phyloP scores from a whole-genome alignment of 2,888 invertebrate genomes.

The Aradus depressus region DNA sequence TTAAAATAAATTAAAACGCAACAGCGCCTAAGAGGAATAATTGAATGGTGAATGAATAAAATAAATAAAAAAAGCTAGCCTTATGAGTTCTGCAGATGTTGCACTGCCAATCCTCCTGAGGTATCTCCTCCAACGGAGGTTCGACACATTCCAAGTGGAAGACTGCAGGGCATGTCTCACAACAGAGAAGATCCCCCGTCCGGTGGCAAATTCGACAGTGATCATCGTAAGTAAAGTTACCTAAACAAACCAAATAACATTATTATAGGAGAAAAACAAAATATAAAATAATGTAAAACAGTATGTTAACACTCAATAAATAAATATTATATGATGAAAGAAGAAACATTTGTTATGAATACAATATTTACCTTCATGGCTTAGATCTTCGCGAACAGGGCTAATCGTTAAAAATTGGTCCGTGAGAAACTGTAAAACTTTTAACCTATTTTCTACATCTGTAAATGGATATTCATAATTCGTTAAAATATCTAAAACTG shows the following conservation, averaged over 20 bases:
- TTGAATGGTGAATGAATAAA: not conserved
- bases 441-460: constrained; percentile 61
- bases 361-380: constrained; percentile 66
- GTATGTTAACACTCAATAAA: too few relatives aligned
- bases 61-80: constrained; percentile 37
- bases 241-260: constrained; percentile 36
- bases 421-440: constrained; percentile 79
- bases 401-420: constrained; percentile 90
- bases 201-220: constrained; percentile 87
- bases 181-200: constrained; percentile 87
- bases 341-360: too few relatives aligned
- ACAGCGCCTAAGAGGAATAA: not conserved
- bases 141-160: constrained; percentile 95
- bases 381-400: constrained; percentile 83
- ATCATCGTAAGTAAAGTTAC: constrained; percentile 82
- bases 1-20: not conserved
- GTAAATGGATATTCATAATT: constrained; percentile 83
- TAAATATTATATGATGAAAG: too few relatives aligned
- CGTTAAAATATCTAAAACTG: constrained; percentile 56
- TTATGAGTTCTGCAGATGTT: constrained; percentile 84
- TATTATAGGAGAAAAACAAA: not conserved
- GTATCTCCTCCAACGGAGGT: constrained; percentile 85
- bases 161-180: constrained; percentile 96
- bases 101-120: constrained; percentile 96
- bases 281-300: constrained; percentile 5